These are phyloP conservation scores for Danio choprae DNA, from an alignment of 2,797 vertebrate genomes.

Conservation along the genomic window DNA sequence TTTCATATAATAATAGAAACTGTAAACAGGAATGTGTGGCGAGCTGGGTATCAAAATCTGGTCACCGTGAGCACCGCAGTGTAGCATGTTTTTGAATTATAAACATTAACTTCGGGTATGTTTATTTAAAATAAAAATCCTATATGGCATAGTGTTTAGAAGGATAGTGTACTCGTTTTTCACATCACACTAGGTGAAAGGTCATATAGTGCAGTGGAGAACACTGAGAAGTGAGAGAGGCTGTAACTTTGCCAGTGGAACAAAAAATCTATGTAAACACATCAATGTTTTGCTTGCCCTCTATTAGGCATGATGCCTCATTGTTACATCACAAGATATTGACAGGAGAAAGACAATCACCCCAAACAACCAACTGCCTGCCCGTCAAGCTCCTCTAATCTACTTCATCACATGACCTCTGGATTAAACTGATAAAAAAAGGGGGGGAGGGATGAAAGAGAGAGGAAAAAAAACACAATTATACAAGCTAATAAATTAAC, in stretches of 20 bases:
- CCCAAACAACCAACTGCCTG: background rate
- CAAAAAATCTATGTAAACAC: conserved; percentile 29
- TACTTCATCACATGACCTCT: background rate
- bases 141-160: background rate
- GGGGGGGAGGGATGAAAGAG: no score
- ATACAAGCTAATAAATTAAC: background rate
- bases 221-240: background rate
- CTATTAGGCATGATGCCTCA: background rate
- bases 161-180: background rate
- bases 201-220: background rate
- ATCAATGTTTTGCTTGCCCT: conserved; percentile 28
- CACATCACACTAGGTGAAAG: conserved; percentile 28
- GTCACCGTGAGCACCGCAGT: no score
- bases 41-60: no score
- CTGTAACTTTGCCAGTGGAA: conserved; percentile 30
- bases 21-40: no score
- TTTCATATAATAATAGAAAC: no score
- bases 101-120: no score
- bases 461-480: background rate
- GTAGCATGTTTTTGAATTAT: no score
- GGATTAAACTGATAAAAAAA: background rate
- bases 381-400: background rate
- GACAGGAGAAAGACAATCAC: background rate
- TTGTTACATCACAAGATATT: conserved; percentile 29
- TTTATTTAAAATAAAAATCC: background rate